These are phyloP conservation scores for Mythimna pallens DNA, from an alignment of 2,888 invertebrate species.

Conservation along the genomic window DNA sequence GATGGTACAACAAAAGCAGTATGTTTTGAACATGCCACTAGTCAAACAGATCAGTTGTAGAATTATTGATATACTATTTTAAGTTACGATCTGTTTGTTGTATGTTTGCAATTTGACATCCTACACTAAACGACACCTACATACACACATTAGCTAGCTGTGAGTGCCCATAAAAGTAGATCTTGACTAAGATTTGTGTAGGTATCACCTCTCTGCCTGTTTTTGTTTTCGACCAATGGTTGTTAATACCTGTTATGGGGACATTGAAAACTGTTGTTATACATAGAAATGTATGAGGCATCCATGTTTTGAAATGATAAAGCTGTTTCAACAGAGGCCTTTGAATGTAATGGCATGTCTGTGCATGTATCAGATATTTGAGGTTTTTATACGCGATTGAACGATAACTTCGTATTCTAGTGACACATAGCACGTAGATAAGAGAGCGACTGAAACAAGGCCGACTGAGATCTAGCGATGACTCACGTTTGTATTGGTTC, in stretches of 20 bases:
- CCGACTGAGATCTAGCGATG: conserved; percentile 53
- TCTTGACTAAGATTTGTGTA: conserved; percentile 27
- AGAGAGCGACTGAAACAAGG: conserved; percentile 52
- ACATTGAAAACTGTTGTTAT: conserved; percentile 19
- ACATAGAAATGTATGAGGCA: conserved; percentile 8
- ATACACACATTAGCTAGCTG: conserved; percentile 11
- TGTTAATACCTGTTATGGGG: conserved; percentile 20
- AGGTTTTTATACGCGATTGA: conserved; percentile 13
- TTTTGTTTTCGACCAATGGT: conserved; percentile 20
- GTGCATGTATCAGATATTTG: conserved; percentile 17
- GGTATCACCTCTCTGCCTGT: conserved; percentile 14
- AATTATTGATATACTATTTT: conserved; percentile 2
- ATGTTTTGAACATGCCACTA: conserved; percentile 8
- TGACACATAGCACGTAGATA: conserved; percentile 64
- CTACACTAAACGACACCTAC: conserved; percentile 58
- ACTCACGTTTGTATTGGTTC: conserved; percentile 60
- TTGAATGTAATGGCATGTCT: neutral
- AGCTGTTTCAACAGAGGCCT: conserved; percentile 21
- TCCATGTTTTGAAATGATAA: conserved; percentile 27
- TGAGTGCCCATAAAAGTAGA: conserved; percentile 51
- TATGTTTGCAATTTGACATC: conserved; percentile 43
- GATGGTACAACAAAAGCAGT: neutral
- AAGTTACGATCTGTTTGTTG: conserved; percentile 4
- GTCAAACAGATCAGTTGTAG: conserved; percentile 19
- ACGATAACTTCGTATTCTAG: conserved; percentile 47